Evolutionary conservation across 2,113 vertebrate genomes (phyloP), one percentile per base, ranked within the genome.

Genomic region (Archocentrus centrarchus): DNA sequence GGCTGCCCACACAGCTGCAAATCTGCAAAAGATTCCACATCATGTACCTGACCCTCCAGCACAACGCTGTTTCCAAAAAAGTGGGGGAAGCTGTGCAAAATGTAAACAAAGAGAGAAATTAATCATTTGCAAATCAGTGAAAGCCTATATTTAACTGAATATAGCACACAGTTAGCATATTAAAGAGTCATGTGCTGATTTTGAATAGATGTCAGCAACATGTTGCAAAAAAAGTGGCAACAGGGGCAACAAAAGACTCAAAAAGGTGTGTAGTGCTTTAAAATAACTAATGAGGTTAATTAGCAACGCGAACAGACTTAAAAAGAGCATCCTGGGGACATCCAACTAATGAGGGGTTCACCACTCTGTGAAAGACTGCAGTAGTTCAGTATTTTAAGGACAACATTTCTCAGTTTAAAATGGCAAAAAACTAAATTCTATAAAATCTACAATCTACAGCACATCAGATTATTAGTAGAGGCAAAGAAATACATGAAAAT

Each of bases 1-100:
- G 30, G 14, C 61, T 59, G 82, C 82, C 81, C 77, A 59, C 75
- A 68, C 79, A 84, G 81, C 81, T 81, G 81, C 66, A 90, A 70
- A 59, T 77, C 50, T 87, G 81, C 27, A 62, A 57, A 79, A 66
- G 30, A 81, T 77, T 77, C 58, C 60, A 41, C 37, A 59, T 50
- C 57, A 87, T 76, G 76, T 60, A 77, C 35, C 76, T 88, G 79
- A 91, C 75, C 44, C 18, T 30, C 66, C 66, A 73, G 44, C 24
- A 73, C 1, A 18, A 53, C 44, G 17, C 30, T 11, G 10, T 20
- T 53, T 5, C 55, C 20, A 8, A 32, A 73, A 63, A 53, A 20
- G 3, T n/a, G 1, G 6, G 8, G 9, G 20, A 57, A 57, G 9
- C 20, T n/a, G 55, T 11, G 20, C 10, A 15, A 59, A 32, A 8